Evolutionary conservation across 2,888 invertebrate species (phyloP).

Genomic region (Myathropa florea): DNA sequence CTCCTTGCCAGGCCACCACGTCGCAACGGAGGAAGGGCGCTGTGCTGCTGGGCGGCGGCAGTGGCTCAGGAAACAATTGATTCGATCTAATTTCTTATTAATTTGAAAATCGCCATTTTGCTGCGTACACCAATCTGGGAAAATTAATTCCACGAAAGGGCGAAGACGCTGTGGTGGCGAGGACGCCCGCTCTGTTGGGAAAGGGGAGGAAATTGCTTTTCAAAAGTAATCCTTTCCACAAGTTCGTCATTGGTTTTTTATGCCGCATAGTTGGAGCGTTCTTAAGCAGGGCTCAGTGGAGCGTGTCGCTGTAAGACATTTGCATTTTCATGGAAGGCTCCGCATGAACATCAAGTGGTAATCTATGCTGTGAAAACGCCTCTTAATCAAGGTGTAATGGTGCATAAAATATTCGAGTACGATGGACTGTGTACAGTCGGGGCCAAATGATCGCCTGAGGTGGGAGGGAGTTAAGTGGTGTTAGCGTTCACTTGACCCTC

Average conservation of each 20-base stretch:
- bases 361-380: constrained; percentile 8
- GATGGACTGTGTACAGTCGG: background rate
- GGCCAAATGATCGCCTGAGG: background rate
- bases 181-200: background rate
- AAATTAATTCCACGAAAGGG: background rate
- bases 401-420: background rate
- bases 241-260: background rate
- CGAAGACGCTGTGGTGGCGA: background rate
- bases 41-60: background rate
- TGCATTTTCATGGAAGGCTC: constrained; percentile 19
- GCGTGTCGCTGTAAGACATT: constrained; percentile 9
- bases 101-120: constrained; percentile 46
- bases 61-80: constrained; percentile 33
- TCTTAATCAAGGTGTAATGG: constrained; percentile 24
- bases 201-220: constrained; percentile 20
- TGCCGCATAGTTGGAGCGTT: background rate
- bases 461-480: background rate
- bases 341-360: background rate
- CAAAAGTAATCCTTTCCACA: constrained; percentile 9
- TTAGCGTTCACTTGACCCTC: background rate
- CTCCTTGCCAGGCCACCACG: constrained; percentile 11
- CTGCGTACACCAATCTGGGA: background rate
- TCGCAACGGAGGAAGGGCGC: background rate
- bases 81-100: constrained; percentile 39
- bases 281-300: background rate